Evolutionary conservation across 2,797 vertebrate genomes (phyloP), one percentile per base, ranked within the genome.

Genomic region (Rhinella marina): DNA sequence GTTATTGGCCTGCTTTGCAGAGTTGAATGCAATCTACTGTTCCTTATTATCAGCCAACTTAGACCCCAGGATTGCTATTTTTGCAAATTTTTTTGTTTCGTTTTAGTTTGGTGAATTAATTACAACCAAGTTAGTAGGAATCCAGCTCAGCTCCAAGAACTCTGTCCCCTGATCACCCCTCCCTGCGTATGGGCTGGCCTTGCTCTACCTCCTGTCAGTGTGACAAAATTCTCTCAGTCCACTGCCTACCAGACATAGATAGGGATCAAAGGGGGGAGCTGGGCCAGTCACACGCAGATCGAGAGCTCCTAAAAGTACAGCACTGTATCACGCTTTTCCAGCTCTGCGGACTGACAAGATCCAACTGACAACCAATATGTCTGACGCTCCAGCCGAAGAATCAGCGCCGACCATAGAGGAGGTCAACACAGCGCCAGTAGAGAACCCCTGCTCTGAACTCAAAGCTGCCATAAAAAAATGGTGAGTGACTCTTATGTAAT

Each of bases 391-490:
- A 48, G 82, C 64, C 54, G 84, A 86, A 82, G 84, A 59, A 12
- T 81, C 79, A 52, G 72, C 72, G 50, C 27, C 52, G 59, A 59
- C 23, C 21, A 80, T 17, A 19, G 79, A 78, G 50, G 88, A 89
- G 48, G 79, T 68, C 29, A 61, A 23, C 48, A n/a, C 83, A 57
- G 64, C 84, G 27, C 23, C 84, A 11, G 56, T 23, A 48, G 84
- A 88, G 9, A 86, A 14, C 59, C 84, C 88, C 25, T 89, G 88
- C 23, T 50, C 77, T 23, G 79, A 89, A 70, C 88, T 89, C 23
- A 89, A 86, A 68, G 61, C 66, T 3, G 84, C 88, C 72, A 86
- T 89, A 79, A 79, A 89, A 48, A 89, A 89, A 89, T 89, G 88
- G 88, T 89, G 59, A 86, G 88, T 86, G 66, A 32, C 48, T 59